phyloP scores from a whole-genome alignment of 2,797 vertebrate species.

The Pseudochirops corinnae region DNA sequence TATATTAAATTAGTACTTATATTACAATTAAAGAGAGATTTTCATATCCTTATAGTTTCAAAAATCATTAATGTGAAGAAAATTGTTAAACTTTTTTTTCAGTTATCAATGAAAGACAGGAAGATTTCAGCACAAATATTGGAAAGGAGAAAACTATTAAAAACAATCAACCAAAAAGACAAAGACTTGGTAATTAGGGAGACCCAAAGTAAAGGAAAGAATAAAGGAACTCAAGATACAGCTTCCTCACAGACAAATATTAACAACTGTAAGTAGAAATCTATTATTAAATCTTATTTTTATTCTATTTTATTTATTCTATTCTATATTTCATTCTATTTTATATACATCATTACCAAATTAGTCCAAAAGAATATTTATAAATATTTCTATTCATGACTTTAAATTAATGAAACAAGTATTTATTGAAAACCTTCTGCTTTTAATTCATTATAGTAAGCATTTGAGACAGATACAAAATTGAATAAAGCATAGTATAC shows the following conservation, averaged over 20 bases:
- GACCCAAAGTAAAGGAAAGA: constrained; percentile 59
- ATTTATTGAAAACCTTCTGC: not conserved
- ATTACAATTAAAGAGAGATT: not conserved
- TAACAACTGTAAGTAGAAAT: constrained; percentile 68
- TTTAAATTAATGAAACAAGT: not conserved
- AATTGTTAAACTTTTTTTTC: constrained; percentile 61
- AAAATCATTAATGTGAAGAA: constrained; percentile 30
- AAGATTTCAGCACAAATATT: constrained; percentile 58
- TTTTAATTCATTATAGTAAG: not conserved
- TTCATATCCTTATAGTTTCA: constrained; percentile 28
- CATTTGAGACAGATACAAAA: not conserved
- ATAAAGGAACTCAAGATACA: constrained; percentile 68
- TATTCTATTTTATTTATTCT: constrained; percentile 36
- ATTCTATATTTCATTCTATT: not conserved
- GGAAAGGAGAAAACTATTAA: constrained; percentile 62
- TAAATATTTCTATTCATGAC: constrained; percentile 61
- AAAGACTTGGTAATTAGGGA: constrained; percentile 61
- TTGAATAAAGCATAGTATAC: not conserved
- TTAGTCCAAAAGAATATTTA: constrained; percentile 6
- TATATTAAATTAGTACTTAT: constrained; percentile 50
- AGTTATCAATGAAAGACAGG: constrained; percentile 72
- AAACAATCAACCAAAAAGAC: constrained; percentile 63
- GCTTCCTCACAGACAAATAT: constrained; percentile 62
- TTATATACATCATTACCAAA: constrained; percentile 58
- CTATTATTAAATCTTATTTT: constrained; percentile 28